These are phyloP conservation scores for Folsomia candida DNA, from an alignment of 2,888 invertebrate genomes.

Conservation along the genomic window DNA sequence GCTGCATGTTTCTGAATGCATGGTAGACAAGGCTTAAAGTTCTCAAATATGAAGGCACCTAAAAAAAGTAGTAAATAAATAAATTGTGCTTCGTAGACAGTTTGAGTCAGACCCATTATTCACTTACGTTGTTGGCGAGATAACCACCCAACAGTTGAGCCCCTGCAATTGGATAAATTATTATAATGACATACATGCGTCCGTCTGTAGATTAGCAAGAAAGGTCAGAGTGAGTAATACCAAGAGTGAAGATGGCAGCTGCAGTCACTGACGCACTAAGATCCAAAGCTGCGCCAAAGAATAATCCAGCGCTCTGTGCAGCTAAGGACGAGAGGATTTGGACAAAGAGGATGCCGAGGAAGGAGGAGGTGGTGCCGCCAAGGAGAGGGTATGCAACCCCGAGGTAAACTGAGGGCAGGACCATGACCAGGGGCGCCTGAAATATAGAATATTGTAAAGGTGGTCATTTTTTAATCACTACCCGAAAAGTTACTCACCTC, in stretches of 20 bases:
- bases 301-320: constrained; percentile 68
- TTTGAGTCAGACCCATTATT: too few species aligned
- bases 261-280: constrained; percentile 74
- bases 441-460: too few species aligned
- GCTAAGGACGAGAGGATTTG: constrained; percentile 49
- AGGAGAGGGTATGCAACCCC: constrained; percentile 74
- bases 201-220: too few species aligned
- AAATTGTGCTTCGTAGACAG: too few species aligned
- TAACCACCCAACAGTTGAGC: constrained; percentile 75
- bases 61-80: not conserved
- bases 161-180: too few species aligned
- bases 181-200: too few species aligned
- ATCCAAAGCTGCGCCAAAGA: constrained; percentile 74
- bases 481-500: too few species aligned
- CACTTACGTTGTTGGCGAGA: constrained; percentile 59
- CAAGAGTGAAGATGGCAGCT: constrained; percentile 72
- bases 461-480: too few species aligned
- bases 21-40: constrained; percentile 65
- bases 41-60: constrained; percentile 49
- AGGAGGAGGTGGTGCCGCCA: constrained; percentile 64
- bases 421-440: constrained; percentile 71
- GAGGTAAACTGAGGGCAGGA: constrained; percentile 72
- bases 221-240: too few species aligned
- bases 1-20: constrained; percentile 77
- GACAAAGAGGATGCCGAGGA: constrained; percentile 67